Percentiles rank a stretch among this genome's conserved stretches.
These are phyloP conservation scores for Syrmaticus mikado DNA, from an alignment of 2,113 vertebrate species.

Conservation along the genomic window DNA sequence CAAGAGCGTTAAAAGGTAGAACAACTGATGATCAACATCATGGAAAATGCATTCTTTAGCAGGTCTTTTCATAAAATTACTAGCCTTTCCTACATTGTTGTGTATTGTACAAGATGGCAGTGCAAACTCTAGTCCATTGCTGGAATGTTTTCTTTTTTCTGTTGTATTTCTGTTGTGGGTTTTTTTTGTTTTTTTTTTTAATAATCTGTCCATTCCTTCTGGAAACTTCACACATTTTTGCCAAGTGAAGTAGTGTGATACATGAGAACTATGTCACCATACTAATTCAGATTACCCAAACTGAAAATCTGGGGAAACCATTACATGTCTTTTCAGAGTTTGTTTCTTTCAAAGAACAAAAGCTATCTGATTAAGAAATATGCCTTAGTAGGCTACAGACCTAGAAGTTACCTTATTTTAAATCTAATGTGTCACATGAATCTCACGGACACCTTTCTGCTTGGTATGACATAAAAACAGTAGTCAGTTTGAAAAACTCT, in stretches of 20 bases:
- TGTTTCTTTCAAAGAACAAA: background rate
- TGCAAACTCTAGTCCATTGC: fast-evolving
- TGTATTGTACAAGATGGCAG: background rate
- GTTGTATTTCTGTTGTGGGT: background rate
- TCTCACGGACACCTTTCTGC: background rate
- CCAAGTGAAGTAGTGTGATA: background rate
- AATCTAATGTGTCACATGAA: background rate
- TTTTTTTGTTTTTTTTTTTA: background rate
- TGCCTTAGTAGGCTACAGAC: background rate
- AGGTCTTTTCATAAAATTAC: background rate
- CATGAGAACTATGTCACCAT: background rate
- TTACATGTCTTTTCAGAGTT: background rate
- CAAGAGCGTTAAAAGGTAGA: background rate
- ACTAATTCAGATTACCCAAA: background rate
- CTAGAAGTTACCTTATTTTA: background rate
- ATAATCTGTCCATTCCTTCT: background rate
- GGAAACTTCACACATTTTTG: background rate
- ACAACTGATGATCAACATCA: background rate
- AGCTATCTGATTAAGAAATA: background rate
- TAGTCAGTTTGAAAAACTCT: background rate
- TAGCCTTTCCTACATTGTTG: background rate
- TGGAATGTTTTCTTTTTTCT: background rate
- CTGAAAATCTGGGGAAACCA: background rate
- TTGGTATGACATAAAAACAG: background rate
- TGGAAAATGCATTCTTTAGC: background rate